A percentile compares a stretch with the other conserved stretches of the same genome.
Conservation (phyloP, 2,888 invertebrate species). For the Lucinisca nassula region DNA sequence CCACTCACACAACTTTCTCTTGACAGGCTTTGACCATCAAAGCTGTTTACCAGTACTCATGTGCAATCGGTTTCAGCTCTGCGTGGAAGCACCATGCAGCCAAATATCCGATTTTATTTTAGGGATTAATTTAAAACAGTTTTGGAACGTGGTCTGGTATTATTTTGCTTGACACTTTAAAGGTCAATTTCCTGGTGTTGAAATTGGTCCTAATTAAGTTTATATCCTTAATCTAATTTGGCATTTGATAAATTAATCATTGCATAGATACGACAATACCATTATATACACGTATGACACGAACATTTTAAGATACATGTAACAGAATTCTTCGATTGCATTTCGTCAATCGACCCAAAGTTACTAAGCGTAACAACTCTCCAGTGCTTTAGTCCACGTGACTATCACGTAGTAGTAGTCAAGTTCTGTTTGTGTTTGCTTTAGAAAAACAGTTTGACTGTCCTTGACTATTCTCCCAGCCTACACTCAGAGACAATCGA, state of each 20-base stretch:
- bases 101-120: too few relatives aligned
- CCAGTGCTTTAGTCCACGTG: neutral
- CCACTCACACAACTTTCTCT: too few relatives aligned
- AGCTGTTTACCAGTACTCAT: too few relatives aligned
- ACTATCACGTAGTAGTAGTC: neutral
- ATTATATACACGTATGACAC: neutral
- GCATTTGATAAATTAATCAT: neutral
- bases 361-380: neutral
- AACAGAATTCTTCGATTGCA: neutral
- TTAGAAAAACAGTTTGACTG: neutral
- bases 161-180: too few relatives aligned
- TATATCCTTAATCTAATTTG: neutral
- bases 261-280: neutral
- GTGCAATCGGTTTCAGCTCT: too few relatives aligned
- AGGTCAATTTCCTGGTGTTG: too few relatives aligned
- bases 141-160: too few relatives aligned
- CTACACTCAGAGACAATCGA: too few relatives aligned
- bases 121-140: too few relatives aligned
- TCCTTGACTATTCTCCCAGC: neutral
- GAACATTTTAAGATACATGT: neutral
- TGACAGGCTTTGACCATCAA: too few relatives aligned
- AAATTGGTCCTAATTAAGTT: neutral
- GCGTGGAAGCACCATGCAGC: too few relatives aligned
- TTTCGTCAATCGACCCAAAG: neutral
- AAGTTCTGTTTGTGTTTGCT: neutral